Conservation (phyloP, 2,797 vertebrate species). For the Merluccius polli region DNA sequence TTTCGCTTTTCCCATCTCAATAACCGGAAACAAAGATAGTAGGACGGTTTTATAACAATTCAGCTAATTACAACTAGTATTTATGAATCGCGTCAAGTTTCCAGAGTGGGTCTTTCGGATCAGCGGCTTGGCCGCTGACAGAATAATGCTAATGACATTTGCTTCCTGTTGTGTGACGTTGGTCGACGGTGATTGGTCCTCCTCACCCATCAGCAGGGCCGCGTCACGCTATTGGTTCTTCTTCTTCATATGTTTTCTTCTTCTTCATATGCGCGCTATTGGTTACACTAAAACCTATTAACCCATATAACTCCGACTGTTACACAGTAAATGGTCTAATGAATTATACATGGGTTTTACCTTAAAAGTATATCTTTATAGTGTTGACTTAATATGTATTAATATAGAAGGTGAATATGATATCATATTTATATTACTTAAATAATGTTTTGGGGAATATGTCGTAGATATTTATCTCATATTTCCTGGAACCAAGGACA, state of each 20-base stretch:
- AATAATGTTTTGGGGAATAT: neutral
- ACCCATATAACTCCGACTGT: neutral
- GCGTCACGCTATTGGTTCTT: slow-evolving; percentile 47
- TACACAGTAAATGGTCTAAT: neutral
- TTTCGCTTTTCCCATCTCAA: neutral
- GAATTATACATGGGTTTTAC: neutral
- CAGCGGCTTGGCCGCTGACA: slow-evolving; percentile 23
- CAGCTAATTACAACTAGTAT: neutral
- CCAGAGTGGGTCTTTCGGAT: neutral
- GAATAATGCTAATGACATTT: slow-evolving; percentile 9
- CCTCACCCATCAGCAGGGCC: neutral
- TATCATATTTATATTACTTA: neutral
- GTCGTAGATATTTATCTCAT: too few species aligned
- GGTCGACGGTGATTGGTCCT: slow-evolving; percentile 47
- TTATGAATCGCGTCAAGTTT: neutral
- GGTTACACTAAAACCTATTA: neutral
- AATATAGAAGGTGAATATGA: neutral
- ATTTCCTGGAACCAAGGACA: neutral
- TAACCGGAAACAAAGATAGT: neutral
- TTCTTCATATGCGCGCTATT: too few species aligned
- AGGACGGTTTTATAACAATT: neutral
- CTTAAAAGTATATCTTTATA: neutral
- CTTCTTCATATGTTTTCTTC: too few species aligned
- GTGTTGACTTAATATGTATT: neutral
- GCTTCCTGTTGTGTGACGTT: slow-evolving; percentile 64